Evolutionary conservation across 1,140 invertebrate species (phyloP).

Genomic region (Goniozus legneri): DNA sequence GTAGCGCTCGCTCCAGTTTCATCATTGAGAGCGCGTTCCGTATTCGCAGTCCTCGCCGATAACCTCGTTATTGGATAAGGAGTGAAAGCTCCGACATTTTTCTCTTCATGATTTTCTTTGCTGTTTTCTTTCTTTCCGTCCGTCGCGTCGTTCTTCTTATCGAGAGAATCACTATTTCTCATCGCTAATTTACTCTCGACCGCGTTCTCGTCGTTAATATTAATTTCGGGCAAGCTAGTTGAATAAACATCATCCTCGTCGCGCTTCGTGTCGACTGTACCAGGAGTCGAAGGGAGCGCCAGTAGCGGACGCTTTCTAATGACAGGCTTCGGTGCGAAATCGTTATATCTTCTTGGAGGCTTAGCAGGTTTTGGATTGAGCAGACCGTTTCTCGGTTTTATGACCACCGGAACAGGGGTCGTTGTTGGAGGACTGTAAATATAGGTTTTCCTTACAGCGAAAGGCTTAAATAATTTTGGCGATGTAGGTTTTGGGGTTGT

Average conservation of each 20-base stretch:
- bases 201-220: conserved; percentile 17
- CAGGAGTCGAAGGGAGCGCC: conserved; percentile 14
- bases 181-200: conserved; percentile 13
- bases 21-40: too few species aligned
- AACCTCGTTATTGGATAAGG: background rate
- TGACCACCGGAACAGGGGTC: conserved; percentile 42
- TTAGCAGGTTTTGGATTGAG: conserved; percentile 44
- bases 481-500: conserved; percentile 24
- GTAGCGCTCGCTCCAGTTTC: too few species aligned
- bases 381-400: conserved; percentile 37
- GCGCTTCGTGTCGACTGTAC: conserved; percentile 1
- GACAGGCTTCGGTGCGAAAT: conserved; percentile 42
- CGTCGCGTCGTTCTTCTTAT: background rate
- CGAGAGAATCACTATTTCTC: background rate
- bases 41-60: conserved; percentile 1
- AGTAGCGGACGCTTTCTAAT: conserved; percentile 39
- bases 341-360: conserved; percentile 41
- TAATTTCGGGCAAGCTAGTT: conserved; percentile 7
- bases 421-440: conserved; percentile 43
- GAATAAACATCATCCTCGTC: conserved; percentile 5
- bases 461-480: conserved; percentile 41
- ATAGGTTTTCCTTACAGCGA: conserved; percentile 40
- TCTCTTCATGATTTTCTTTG: background rate
- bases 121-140: background rate
- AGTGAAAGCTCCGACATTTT: background rate